Evolutionary conservation across 2,113 vertebrate genomes (phyloP).

Genomic region (Sorex araneus): DNA sequence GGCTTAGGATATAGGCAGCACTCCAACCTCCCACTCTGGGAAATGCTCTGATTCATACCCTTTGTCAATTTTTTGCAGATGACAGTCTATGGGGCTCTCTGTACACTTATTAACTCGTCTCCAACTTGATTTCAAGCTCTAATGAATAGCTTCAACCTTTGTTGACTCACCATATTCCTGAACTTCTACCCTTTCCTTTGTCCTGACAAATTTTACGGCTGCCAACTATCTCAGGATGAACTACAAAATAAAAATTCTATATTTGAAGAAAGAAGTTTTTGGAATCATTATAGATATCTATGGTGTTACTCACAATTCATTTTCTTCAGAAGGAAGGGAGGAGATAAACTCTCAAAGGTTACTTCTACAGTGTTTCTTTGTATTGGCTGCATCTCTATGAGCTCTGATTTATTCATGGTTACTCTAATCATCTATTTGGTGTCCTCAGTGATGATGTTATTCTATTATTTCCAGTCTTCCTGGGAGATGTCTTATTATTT

Average conservation of each 20-base stretch:
- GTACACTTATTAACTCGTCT: not conserved
- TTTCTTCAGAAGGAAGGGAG: conserved; percentile 60
- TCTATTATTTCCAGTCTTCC: conserved; percentile 68
- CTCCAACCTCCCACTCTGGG: conserved; percentile 54
- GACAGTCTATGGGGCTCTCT: not conserved
- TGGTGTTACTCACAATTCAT: conserved; percentile 47
- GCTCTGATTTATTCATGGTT: conserved; percentile 65
- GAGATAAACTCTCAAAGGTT: conserved; percentile 19
- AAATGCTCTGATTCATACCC: conserved; percentile 13
- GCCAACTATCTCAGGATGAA: conserved; percentile 33
- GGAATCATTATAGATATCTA: not conserved
- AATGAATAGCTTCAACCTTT: conserved; percentile 5
- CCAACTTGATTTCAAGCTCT: conserved; percentile 44
- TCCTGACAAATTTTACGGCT: conserved; percentile 34
- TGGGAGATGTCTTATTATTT: conserved; percentile 29
- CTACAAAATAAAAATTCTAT: conserved; percentile 53
- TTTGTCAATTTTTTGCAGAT: conserved; percentile 34
- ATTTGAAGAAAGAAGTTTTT: conserved; percentile 57
- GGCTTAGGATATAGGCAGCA: conserved; percentile 36
- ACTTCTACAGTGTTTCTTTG: conserved; percentile 59
- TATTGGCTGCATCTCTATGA: conserved; percentile 56
- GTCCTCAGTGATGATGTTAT: conserved; percentile 28
- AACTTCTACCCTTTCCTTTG: not conserved
- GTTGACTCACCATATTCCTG: not conserved
- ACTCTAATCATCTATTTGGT: conserved; percentile 28